phyloP scores from a whole-genome alignment of 1,140 invertebrate genomes.

The Sitobion miscanthi region DNA sequence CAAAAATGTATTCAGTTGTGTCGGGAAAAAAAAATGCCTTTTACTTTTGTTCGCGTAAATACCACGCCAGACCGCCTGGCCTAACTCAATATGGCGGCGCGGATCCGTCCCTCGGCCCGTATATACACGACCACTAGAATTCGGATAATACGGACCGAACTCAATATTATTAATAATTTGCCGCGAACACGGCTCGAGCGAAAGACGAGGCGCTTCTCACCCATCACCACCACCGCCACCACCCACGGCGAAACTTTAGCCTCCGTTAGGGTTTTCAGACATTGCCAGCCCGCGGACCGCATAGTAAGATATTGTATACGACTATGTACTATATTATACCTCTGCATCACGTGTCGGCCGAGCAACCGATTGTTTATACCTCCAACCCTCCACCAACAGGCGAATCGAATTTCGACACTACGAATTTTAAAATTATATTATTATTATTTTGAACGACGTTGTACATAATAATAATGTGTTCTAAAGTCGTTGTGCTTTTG shows the following conservation, averaged over 20 bases:
- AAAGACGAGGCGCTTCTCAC: neutral
- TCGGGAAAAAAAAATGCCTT: slow-evolving; percentile 27
- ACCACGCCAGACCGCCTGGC: neutral
- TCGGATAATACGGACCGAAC: neutral
- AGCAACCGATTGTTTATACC: neutral
- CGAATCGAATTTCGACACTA: no score
- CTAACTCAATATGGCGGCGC: neutral
- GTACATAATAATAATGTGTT: no score
- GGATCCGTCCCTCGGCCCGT: neutral
- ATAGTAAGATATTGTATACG: neutral
- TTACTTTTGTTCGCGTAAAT: slow-evolving; percentile 34
- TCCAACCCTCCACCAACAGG: no score
- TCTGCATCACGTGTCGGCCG: neutral
- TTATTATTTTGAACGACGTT: no score
- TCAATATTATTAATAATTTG: neutral
- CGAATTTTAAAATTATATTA: no score
- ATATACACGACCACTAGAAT: neutral
- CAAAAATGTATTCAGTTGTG: slow-evolving; percentile 38
- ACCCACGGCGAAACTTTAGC: neutral
- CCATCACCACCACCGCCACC: no score
- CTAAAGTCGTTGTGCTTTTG: no score
- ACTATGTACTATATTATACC: no score
- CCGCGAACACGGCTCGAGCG: neutral
- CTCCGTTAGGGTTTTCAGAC: neutral
- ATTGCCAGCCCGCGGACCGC: no score